A percentile compares a stretch with the other conserved stretches of the same genome.
Conservation (phyloP, 1,140 invertebrate species). For the Eulimnadia texana region DNA sequence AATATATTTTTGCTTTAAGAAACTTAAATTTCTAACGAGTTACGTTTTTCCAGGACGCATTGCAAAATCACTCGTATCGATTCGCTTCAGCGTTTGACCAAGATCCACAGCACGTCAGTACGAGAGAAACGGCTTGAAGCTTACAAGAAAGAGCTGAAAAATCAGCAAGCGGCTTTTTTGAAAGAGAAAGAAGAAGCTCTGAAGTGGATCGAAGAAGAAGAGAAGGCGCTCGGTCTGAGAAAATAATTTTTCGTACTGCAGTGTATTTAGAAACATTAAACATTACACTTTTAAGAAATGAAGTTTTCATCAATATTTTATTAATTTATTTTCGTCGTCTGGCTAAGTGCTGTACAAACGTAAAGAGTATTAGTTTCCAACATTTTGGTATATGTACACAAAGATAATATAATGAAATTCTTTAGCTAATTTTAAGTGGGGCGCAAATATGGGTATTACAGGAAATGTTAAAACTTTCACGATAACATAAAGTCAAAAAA, state of each 20-base stretch:
- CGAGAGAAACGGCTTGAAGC: constrained; percentile 42
- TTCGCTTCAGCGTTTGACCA: constrained; percentile 44
- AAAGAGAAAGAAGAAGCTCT: constrained; percentile 40
- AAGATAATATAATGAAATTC: neutral
- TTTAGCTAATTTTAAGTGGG: no score
- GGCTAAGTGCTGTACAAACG: no score
- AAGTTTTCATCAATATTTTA: no score
- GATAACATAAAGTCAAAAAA: neutral
- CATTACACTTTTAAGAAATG: no score
- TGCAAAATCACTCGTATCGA: constrained; percentile 49
- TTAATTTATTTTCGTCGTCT: no score
- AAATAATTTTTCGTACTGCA: neutral
- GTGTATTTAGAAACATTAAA: neutral
- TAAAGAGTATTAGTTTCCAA: no score
- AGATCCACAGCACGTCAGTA: constrained; percentile 49
- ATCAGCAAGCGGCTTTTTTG: constrained; percentile 49
- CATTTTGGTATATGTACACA: neutral
- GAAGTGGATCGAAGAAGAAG: constrained; percentile 51
- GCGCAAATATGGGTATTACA: no score
- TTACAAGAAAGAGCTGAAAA: constrained; percentile 44
- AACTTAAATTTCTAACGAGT: no score
- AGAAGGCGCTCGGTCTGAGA: constrained; percentile 33
- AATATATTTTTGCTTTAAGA: constrained; percentile 30
- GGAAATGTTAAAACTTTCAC: neutral
- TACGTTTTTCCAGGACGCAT: no score